Evolutionary conservation across 2,888 invertebrate genomes (phyloP).

Genomic region (Cryptocephalus primarius): DNA sequence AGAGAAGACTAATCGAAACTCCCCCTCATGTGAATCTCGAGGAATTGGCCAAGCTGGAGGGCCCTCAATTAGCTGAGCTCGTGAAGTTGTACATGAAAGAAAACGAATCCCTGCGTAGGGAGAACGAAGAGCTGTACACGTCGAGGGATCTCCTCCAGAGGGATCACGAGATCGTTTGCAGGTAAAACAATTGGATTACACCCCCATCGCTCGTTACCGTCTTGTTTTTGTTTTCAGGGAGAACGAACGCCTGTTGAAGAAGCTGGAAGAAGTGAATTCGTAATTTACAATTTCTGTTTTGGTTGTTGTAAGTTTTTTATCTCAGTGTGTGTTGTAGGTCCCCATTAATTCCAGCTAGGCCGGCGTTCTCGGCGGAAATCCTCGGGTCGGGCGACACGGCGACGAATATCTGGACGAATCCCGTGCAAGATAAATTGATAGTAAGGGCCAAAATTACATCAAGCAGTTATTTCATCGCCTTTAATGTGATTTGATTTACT

Average conservation of each 20-base stretch:
- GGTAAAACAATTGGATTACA: slow-evolving; percentile 25
- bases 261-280: slow-evolving; percentile 81
- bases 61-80: slow-evolving; percentile 70
- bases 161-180: slow-evolving; percentile 81
- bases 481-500: neutral
- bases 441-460: slow-evolving; percentile 17
- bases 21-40: slow-evolving; percentile 58
- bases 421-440: slow-evolving; percentile 37
- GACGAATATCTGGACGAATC: slow-evolving; percentile 66
- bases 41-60: slow-evolving; percentile 62
- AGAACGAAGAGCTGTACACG: slow-evolving; percentile 76
- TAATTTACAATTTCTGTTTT: slow-evolving; percentile 37
- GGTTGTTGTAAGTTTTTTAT: slow-evolving; percentile 17
- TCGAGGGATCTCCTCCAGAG: slow-evolving; percentile 69
- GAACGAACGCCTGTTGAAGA: slow-evolving; percentile 78
- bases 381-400: slow-evolving; percentile 24
- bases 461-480: neutral
- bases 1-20: slow-evolving; percentile 34
- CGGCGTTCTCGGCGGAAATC: slow-evolving; percentile 53
- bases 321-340: slow-evolving; percentile 70
- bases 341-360: slow-evolving; percentile 67
- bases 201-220: too few relatives aligned
- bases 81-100: slow-evolving; percentile 78
- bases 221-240: slow-evolving; percentile 62
- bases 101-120: slow-evolving; percentile 65